A percentile compares a stretch with the other conserved stretches of the same genome.
Evolutionary conservation across 2,888 invertebrate genomes (phyloP).

Genomic region (Lamellibrachia satsuma): DNA sequence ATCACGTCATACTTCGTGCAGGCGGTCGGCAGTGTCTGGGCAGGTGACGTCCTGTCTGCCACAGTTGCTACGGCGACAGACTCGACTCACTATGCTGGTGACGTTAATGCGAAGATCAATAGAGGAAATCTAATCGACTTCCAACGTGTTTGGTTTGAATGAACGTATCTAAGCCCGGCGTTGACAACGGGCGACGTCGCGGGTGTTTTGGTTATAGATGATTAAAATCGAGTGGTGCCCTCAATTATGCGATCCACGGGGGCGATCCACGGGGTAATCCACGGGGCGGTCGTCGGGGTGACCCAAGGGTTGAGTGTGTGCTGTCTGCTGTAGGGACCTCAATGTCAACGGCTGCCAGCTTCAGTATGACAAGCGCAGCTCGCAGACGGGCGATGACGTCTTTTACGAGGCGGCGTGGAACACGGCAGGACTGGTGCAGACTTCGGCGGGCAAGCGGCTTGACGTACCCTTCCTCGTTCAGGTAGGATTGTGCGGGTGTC

Average conservation of each 20-base stretch:
- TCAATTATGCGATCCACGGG: not conserved
- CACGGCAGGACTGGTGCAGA: slow-evolving; percentile 37
- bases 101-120: slow-evolving; percentile 13
- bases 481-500: slow-evolving; percentile 22
- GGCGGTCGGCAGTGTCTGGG: not conserved
- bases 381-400: slow-evolving; percentile 28
- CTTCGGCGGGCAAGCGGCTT: slow-evolving; percentile 38
- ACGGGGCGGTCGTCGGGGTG: not conserved
- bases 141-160: not conserved
- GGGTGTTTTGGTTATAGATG: not conserved
- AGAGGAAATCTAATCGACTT: not conserved
- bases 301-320: not conserved
- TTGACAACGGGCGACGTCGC: not conserved
- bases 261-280: too few relatives aligned
- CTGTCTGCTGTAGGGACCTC: slow-evolving; percentile 19
- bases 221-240: not conserved
- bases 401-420: slow-evolving; percentile 34
- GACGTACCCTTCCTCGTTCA: slow-evolving; percentile 27
- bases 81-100: not conserved
- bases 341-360: slow-evolving; percentile 35
- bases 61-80: not conserved
- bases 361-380: slow-evolving; percentile 25
- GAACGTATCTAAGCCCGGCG: not conserved
- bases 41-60: not conserved
- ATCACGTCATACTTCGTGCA: not conserved